Conservation (phyloP, 2,797 vertebrate genomes). For the Distichodus sexfasciatus region DNA sequence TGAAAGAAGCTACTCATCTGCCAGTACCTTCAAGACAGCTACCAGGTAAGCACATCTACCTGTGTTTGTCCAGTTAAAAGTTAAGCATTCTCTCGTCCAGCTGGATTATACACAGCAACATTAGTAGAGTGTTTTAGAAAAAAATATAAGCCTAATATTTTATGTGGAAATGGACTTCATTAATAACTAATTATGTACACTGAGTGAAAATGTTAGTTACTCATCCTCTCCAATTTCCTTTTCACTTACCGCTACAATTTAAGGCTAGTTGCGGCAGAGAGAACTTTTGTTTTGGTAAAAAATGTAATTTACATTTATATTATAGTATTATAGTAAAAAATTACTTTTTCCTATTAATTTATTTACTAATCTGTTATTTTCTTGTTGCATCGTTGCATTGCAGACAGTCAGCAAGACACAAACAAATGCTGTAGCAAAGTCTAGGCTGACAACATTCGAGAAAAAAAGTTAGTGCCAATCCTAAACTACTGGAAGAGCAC, state of each 20-base stretch:
- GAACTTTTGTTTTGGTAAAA: too few relatives aligned
- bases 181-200: slow-evolving; percentile 19
- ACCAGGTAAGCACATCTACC: neutral
- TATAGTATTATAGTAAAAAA: neutral
- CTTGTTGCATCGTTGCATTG: too few relatives aligned
- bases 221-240: neutral
- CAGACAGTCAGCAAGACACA: too few relatives aligned
- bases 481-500: too few relatives aligned
- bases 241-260: neutral
- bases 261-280: neutral
- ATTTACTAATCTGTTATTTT: too few relatives aligned
- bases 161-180: neutral
- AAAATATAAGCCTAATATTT: neutral
- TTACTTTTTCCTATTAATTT: too few relatives aligned
- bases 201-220: neutral
- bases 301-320: too few relatives aligned
- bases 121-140: slow-evolving; percentile 6
- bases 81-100: neutral
- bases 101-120: neutral
- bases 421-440: too few relatives aligned
- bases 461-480: too few relatives aligned
- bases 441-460: too few relatives aligned
- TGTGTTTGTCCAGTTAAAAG: slow-evolving; percentile 2
- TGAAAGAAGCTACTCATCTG: neutral
- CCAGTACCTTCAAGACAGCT: slow-evolving; percentile 7